phyloP scores from a whole-genome alignment of 2,797 vertebrate genomes.

The Muscicapa striata region DNA sequence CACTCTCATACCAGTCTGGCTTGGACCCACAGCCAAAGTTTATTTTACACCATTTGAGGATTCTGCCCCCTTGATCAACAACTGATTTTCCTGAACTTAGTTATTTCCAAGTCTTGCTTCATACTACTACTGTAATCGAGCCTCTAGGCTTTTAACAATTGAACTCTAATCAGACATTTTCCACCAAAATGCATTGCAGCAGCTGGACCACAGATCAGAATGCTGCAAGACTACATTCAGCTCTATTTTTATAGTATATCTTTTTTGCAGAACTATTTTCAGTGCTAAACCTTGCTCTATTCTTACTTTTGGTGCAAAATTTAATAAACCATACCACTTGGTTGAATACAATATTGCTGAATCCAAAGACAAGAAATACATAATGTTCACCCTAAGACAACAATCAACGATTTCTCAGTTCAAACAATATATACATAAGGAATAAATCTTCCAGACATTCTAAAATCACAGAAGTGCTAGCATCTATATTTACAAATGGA shows the following conservation, averaged over 20 bases:
- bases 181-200: not conserved
- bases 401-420: not conserved
- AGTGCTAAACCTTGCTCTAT: not conserved
- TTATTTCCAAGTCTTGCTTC: not conserved
- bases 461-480: not conserved
- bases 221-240: not conserved
- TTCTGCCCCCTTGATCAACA: not conserved
- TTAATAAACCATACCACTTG: not conserved
- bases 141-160: not conserved
- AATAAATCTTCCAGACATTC: not conserved
- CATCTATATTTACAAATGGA: not conserved
- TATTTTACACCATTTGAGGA: not conserved
- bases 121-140: not conserved
- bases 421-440: not conserved
- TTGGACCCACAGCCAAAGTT: not conserved
- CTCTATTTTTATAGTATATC: not conserved
- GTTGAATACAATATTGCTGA: not conserved
- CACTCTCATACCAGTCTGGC: not conserved
- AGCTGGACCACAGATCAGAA: not conserved
- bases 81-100: not conserved
- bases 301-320: not conserved
- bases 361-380: not conserved
- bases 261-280: not conserved
- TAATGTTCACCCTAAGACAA: not conserved
- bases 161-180: not conserved